These are phyloP conservation scores for Myotis myotis DNA, from an alignment of 2,797 vertebrate genomes.

Conservation along the genomic window DNA sequence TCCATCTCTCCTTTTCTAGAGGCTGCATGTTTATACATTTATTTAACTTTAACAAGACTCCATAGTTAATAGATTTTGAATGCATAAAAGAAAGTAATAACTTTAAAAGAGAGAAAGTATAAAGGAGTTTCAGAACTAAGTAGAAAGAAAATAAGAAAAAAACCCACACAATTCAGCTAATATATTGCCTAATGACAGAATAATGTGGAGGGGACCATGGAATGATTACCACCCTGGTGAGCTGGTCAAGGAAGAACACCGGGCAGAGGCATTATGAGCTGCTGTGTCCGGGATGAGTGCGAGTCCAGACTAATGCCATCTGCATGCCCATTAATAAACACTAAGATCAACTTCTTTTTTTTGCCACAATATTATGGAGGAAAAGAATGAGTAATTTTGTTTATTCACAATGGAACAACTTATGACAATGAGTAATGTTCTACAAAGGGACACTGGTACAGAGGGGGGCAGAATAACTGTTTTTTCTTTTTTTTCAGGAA, in stretches of 20 bases:
- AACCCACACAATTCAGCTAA: background rate
- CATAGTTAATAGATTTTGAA: conserved; percentile 10
- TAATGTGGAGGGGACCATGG: background rate
- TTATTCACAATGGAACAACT: background rate
- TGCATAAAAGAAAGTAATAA: background rate
- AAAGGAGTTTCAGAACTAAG: background rate
- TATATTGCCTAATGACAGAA: background rate
- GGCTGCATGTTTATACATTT: background rate
- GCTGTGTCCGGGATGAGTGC: background rate
- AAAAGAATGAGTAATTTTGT: conserved; percentile 23
- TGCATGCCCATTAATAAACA: background rate
- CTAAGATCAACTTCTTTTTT: background rate
- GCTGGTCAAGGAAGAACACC: background rate
- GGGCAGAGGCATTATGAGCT: background rate
- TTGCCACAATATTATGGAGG: background rate
- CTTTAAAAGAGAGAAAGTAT: conserved; percentile 33
- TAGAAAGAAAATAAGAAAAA: conserved; percentile 27
- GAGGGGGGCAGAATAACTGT: background rate
- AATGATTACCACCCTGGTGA: background rate
- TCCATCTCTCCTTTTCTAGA: conserved; percentile 17
- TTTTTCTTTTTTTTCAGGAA: background rate
- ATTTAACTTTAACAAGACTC: conserved; percentile 39
- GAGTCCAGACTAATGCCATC: background rate
- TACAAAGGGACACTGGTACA: background rate
- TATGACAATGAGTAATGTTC: conserved; percentile 9